Evolutionary conservation across 1,140 invertebrate species (phyloP), one percentile per base, ranked within the genome.

Genomic region (Teleopsis dalmanni): DNA sequence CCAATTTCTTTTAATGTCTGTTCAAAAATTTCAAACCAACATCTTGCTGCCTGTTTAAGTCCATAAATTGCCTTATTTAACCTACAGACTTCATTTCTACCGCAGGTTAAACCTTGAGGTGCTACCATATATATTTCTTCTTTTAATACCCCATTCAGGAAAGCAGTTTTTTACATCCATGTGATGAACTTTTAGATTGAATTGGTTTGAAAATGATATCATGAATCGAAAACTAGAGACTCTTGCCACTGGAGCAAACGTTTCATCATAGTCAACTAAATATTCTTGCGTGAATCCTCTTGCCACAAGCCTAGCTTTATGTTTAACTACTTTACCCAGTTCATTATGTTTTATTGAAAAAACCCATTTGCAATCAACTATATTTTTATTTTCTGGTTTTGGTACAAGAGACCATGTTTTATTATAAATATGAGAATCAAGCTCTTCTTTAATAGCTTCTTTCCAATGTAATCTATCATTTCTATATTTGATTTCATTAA

Each of bases 271-370:
- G 11, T 52, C 41, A 11, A 42, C 13, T 13, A 29, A 37, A 18
- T 41, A 10, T 23, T 36, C 35, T 57, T 75, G 73, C 13, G 42
- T 57, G 47, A 62, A 75, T 14, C 73, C 72, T 37, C 62, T 58
- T 5, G 69, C 72, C 23, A 75, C 66, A 36, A 74, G 57, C 25
- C 73, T 50, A 27, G 65, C 74, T 41, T 72, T 75, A 55, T 69
- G 65, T 48, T 52, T 57, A 11, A 54, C 35, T 34, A 60, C 57
- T 29, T 67, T 53, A 43, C 66, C 67, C 54, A 55, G 54, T 49
- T 56, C 54, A 51, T 70, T 57, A 47, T 57, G 42, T 49, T 70
- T 71, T 13, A 68, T 50, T 18, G 53, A 16, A 55, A 58, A 71
- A 67, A 60, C 50, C 66, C 65, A 70, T 54, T 60, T 70, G 51